Evolutionary conservation across 2,113 vertebrate species (phyloP).

Genomic region (Chionis minor): DNA sequence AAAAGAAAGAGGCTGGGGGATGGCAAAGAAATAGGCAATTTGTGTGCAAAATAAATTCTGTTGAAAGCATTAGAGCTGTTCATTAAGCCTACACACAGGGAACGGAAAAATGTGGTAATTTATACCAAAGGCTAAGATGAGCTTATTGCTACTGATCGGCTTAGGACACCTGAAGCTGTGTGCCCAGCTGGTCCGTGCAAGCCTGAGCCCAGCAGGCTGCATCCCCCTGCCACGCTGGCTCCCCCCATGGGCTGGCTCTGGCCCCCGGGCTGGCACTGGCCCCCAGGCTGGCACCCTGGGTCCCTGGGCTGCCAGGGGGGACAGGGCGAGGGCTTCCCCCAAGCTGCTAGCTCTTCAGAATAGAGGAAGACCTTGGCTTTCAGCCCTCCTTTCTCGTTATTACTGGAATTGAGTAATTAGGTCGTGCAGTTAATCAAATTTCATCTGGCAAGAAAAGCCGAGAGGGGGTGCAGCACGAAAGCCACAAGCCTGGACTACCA

Average conservation of each 20-base stretch:
- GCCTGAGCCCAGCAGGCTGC: not conserved
- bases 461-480: not conserved
- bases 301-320: not conserved
- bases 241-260: not conserved
- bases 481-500: not conserved
- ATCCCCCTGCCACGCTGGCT: not conserved
- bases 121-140: not conserved
- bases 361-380: not conserved
- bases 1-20: not conserved
- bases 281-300: rapidly evolving
- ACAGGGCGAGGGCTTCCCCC: not conserved
- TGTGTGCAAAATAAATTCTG: constrained; percentile 15
- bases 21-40: constrained; percentile 8
- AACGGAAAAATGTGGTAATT: not conserved
- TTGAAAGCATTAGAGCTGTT: constrained; percentile 4
- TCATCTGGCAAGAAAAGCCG: not conserved
- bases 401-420: not conserved
- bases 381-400: not conserved
- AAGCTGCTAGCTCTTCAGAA: not conserved
- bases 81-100: not conserved
- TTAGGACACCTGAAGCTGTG: constrained; percentile 9
- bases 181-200: not conserved
- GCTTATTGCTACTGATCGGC: not conserved
- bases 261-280: not conserved
- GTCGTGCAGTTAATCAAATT: not conserved